phyloP scores from a whole-genome alignment of 2,113 vertebrate genomes.

The Lycaon pictus region DNA sequence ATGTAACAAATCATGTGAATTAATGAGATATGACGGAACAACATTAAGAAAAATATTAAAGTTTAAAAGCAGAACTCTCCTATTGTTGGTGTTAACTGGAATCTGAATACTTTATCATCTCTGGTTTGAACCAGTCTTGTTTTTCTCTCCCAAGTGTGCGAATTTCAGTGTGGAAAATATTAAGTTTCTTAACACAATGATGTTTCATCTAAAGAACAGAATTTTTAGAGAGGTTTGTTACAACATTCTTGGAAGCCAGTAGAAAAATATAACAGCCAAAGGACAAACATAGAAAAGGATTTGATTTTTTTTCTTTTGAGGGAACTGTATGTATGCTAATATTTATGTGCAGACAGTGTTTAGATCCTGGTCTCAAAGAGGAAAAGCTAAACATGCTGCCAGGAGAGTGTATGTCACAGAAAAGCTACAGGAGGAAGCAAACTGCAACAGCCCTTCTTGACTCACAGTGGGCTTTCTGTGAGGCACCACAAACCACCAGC shows the following conservation, averaged over 20 bases:
- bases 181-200: slow-evolving; percentile 47
- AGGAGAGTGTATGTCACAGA: not conserved
- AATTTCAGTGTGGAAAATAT: slow-evolving; percentile 24
- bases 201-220: slow-evolving; percentile 28
- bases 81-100: slow-evolving; percentile 21
- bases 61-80: not conserved
- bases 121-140: not conserved
- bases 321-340: not conserved
- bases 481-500: no score
- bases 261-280: slow-evolving; percentile 3
- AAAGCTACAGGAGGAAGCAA: not conserved
- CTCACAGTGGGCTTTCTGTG: not conserved
- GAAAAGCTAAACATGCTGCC: not conserved
- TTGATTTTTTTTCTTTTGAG: not conserved
- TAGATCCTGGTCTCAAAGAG: not conserved
- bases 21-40: not conserved
- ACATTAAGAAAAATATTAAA: not conserved
- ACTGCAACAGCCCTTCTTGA: no score
- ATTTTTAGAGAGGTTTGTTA: not conserved
- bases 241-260: not conserved
- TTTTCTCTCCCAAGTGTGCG: slow-evolving; percentile 33
- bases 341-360: not conserved
- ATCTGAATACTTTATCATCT: not conserved
- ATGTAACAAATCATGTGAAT: not conserved
- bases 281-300: not conserved